Base-by-base conservation (phyloP, 2,113 vertebrate species). In the Atrichornis clamosus region DNA sequence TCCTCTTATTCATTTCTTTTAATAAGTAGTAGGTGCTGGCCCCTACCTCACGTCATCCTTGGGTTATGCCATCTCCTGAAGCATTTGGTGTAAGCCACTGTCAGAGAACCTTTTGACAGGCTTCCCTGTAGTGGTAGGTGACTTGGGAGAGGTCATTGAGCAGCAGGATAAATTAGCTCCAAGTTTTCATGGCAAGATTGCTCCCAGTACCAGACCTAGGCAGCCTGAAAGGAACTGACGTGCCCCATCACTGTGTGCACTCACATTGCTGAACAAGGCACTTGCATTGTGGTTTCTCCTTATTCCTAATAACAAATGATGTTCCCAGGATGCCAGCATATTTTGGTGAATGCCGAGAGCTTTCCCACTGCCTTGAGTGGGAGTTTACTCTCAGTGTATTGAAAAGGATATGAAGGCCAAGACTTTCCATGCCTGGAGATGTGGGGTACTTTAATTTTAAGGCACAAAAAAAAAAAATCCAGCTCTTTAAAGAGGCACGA, bases 171-270 rank as follows among this genome's bases (percentile, higher is more conserved):
- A 84, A 84, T 67, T 15, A 59, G 19, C 23, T 93, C 55, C 39
- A 30, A 28, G 75, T 76, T 92, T 83, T 72, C 1, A 0, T 33
- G 50, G 55, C 1, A 3, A 59, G 63, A 15, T 47, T 50, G 10
- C 68, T 89, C 35, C 64, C 39, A 44, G 44, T 30, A 63, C 23
- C 50, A 59, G 79, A 65, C 49, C 12, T 21, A 42, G 55, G 47
- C 68, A 74, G 42, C 35, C 42, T 67, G 75, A 85, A 84, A 73
- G 63, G 60, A 65, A 8, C 65, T 26, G 85, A 59, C 55, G 56
- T 47, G 59, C 69, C 41, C 63, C 0, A 0, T 53, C 2, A 0
- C 81, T 50, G 23, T 0, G 0, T 37, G 4, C 2, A 1, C 72
- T 65, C 41, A 7, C 28, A 1, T 6, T 35, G 79, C 76, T 80